Conservation (phyloP, 1,140 invertebrate species). For the Diprion similis region DNA sequence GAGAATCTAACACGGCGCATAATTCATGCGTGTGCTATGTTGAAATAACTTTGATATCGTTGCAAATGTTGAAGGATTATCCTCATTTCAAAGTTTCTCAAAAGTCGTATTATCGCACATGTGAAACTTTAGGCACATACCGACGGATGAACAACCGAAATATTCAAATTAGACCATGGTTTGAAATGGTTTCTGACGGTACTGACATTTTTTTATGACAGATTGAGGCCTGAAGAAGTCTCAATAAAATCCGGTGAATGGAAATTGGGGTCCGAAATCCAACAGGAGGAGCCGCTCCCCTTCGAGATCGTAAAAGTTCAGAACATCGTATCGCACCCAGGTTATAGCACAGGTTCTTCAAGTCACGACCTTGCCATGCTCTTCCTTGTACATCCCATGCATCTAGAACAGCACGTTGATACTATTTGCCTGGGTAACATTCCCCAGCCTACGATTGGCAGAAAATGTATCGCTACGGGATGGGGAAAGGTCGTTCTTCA, state of each 20-base stretch:
- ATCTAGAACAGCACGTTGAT: slow-evolving; percentile 75
- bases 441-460: slow-evolving; percentile 52
- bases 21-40: too few species aligned
- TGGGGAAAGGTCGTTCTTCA: slow-evolving; percentile 82
- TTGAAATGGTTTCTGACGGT: too few species aligned
- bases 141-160: too few species aligned
- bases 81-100: too few species aligned
- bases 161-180: too few species aligned
- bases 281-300: slow-evolving; percentile 74
- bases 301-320: slow-evolving; percentile 78
- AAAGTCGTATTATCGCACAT: too few species aligned
- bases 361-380: slow-evolving; percentile 78
- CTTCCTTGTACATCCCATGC: slow-evolving; percentile 67
- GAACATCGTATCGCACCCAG: slow-evolving; percentile 74
- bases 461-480: slow-evolving; percentile 77
- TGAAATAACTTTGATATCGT: too few species aligned
- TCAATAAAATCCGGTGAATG: slow-evolving; percentile 85
- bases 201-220: slow-evolving; percentile 33
- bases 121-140: too few species aligned
- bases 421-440: slow-evolving; percentile 72
- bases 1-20: too few species aligned
- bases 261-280: slow-evolving; percentile 76
- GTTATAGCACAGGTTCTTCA: slow-evolving; percentile 68
- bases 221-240: slow-evolving; percentile 69
- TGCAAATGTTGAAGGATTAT: too few species aligned